Evolutionary conservation across 2,797 vertebrate genomes (phyloP), one percentile per base, ranked within the genome.

Genomic region (Myotis daubentonii): DNA sequence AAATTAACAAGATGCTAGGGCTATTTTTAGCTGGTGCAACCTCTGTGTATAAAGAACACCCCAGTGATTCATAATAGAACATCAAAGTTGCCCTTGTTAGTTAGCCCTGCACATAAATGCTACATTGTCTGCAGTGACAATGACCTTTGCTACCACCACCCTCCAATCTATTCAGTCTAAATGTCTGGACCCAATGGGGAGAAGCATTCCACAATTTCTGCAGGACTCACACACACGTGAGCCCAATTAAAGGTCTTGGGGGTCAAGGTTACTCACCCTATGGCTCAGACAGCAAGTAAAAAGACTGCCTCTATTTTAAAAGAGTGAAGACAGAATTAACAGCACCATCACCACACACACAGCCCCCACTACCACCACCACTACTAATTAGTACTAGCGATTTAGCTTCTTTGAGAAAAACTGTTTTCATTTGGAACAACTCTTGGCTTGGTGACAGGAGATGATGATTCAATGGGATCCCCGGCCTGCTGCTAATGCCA

Each of bases 391-490:
- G 85, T 81, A 71, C 74, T 47, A 91, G 89, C 72, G 87, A 97
- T 94, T 97, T 96, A 84, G 91, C 89, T 94, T 96, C 92, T 97
- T 94, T 94, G 91, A 93, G 94, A 89, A 96, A 92, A 97, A 91
- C 82, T 97, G 90, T 96, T 95, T 94, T 95, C 95, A 92, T 95
- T 97, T 88, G 87, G 94, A 96, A 93, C 95, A 93, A 84, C 75
- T 95, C 92, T 96, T 97, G 97, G 96, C 96, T 96, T 95, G 91
- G 92, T 93, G 97, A 96, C 97, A 97, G 68, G 53, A 95, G 86
- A 93, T 93, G 97, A 94, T 97, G 96, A 96, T 94, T 97, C 97
- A 97, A 22, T 96, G 96, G 96, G 94, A 96, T 96, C 94, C 92
- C 96, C 89, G 1, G 95, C 88, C 97, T 97, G 93, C 95, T 96